Percentiles rank a stretch among this genome's conserved stretches.
Evolutionary conservation across 1,140 invertebrate species (phyloP).

Genomic region (Saccostrea cuccullata): DNA sequence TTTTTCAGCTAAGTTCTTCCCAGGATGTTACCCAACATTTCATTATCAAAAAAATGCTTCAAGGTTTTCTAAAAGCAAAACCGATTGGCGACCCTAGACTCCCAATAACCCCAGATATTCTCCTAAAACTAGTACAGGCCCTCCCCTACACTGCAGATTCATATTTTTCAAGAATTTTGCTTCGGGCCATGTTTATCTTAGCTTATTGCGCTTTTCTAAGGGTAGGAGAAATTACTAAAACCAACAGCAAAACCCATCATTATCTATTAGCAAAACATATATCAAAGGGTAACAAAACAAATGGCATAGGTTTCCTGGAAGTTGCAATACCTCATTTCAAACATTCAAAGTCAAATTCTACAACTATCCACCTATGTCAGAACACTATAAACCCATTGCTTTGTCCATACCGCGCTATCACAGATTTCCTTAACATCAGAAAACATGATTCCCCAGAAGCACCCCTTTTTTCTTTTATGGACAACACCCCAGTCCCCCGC

Average conservation of each 20-base stretch:
- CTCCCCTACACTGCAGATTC: neutral
- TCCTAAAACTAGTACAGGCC: neutral
- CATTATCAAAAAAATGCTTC: neutral
- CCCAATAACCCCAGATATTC: conserved; percentile 22
- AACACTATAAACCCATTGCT: neutral
- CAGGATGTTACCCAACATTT: neutral
- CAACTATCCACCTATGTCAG: neutral
- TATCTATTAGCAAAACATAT: neutral
- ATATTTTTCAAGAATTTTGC: neutral
- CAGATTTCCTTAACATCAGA: neutral
- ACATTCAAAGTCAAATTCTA: neutral
- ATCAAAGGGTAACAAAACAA: neutral
- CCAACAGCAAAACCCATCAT: neutral
- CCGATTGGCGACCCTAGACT: neutral
- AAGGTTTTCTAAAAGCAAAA: neutral
- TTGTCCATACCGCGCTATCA: neutral
- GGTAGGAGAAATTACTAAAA: conserved; percentile 31
- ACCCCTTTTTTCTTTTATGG: neutral
- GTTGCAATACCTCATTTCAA: neutral
- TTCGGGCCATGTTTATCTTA: conserved; percentile 30
- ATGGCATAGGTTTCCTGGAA: neutral
- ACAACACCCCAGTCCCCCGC: neutral
- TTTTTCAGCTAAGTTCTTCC: conserved; percentile 1
- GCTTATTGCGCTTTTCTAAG: conserved; percentile 43
- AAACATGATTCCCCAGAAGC: neutral